Base-by-base conservation (phyloP, 2,113 vertebrate species). In the Haemorhous mexicanus region DNA sequence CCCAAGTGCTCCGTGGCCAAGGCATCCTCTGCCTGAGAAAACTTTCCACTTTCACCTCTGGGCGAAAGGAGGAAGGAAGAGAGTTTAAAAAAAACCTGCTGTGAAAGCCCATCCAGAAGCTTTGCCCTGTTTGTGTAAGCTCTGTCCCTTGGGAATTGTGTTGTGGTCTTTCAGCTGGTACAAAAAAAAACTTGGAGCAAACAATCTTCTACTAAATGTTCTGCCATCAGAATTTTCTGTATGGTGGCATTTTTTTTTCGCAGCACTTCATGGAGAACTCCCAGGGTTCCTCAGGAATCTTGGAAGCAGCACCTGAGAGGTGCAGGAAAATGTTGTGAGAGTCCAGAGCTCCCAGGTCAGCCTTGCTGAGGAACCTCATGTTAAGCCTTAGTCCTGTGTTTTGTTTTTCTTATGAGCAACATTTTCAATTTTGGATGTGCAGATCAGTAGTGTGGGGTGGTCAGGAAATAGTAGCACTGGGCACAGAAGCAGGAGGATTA, bases 341-440 rank as follows among this genome's bases (percentile, higher is more conserved):
- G 33, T 13, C 19, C 41, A 7, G 27, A n/a, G 4, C 26, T 91
- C 77, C 58, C 13, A 8, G 1, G 16, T 30, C 67, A 67, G 17
- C 32, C 19, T 33, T 13, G 2, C 4, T 37, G 46, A 79, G 67
- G 52, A 81, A 8, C 81, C 15, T 77, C 17, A 0, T 2, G 5
- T 37, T 21, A 21, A 73, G 5, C 59, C 22, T 9, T 10, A 10
- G 10, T 64, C 10, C 28, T 26, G 12, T 5, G 16, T 68, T 30
- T 8, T 13, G 2, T 47, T 61, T 72, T 43, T 50, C n/a, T 7
- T 26, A 1, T 0, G 5, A 27, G 3, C 32, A 32, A 0, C 1
- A 0, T 56, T 66, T 78, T 52, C 52, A 23, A 3, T 43, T 87
- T 55, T 64, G 61, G 46, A 12, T 50, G 2, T 24, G 41, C 62